Evolutionary conservation across 1,140 invertebrate species (phyloP), one percentile per base, ranked within the genome.

Genomic region (Drosophila pallidifrons): DNA sequence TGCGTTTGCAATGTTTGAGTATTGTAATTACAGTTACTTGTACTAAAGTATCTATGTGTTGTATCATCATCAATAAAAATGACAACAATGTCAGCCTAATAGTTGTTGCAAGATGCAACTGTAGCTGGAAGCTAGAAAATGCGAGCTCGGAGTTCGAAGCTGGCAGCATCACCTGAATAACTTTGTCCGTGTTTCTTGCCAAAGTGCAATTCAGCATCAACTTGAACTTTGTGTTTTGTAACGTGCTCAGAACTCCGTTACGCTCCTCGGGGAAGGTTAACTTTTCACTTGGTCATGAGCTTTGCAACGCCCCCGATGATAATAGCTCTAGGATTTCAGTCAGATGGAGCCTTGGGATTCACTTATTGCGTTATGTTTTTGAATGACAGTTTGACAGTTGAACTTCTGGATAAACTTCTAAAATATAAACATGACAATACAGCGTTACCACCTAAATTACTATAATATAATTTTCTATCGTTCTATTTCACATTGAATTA

Each of bases 191-290:
- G 43, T 65, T 82, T 76, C 76, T 70, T 69, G 49, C 51, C 81
- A 82, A 82, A 82, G 80, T 82, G 81, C 81, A 82, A 79, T 82
- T 82, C 81, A 82, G 80, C 80, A 72, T 79, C 80, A 82, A 79
- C 67, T 82, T 82, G 81, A 82, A 82, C 80, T 82, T 82, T 82
- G 74, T 66, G 66, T 35, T 63, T 57, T 69, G 66, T 10, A 63
- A 57, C 66, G 51, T 49, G 43, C 51, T 57, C 3, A 4, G 28
- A 75, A 70, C 41, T 75, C 2, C 4, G 8, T 45, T 11, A 25
- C 20, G 30, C 28, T 55, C 16, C 28, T n/a, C 25, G 3, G 13
- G 5, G 6, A 25, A 49, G 49, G 13, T 10, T n/a, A 28, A 32
- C 41, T 41, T 49, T 8, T 47, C 49, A 25, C 66, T 70, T 47